These are phyloP conservation scores for Malaclemys terrapin DNA, from an alignment of 2,113 vertebrate genomes.

Conservation along the genomic window DNA sequence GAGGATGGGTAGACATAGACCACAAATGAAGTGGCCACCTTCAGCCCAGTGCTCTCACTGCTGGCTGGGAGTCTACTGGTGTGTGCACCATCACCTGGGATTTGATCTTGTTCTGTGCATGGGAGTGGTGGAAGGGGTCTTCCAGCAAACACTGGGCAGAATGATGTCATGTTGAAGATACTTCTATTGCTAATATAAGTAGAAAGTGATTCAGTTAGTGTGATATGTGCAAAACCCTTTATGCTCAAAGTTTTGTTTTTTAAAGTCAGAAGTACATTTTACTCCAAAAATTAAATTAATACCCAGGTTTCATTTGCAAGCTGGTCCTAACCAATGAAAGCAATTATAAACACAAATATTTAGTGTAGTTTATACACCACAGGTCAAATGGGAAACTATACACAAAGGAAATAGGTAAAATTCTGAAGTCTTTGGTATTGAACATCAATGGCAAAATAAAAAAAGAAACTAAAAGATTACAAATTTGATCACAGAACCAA, in stretches of 20 bases:
- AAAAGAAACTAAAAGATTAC: neutral
- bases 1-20: neutral
- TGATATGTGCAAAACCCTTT: fast-evolving
- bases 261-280: neutral
- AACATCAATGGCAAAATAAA: neutral
- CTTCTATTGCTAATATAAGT: neutral
- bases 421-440: fast-evolving
- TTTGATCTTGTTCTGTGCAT: fast-evolving
- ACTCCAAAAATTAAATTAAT: neutral
- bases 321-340: neutral
- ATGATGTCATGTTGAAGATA: fast-evolving
- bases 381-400: neutral
- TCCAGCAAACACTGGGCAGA: fast-evolving
- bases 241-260: neutral
- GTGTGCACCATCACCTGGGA: neutral
- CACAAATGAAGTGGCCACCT: neutral
- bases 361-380: neutral
- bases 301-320: neutral
- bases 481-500: neutral
- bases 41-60: neutral
- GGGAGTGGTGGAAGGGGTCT: neutral
- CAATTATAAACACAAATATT: neutral
- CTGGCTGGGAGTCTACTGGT: neutral
- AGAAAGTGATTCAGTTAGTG: neutral
- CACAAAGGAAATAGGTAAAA: neutral